Evolutionary conservation across 2,888 invertebrate species (phyloP), one percentile per base, ranked within the genome.

Genomic region (Stratiomys singularior): DNA sequence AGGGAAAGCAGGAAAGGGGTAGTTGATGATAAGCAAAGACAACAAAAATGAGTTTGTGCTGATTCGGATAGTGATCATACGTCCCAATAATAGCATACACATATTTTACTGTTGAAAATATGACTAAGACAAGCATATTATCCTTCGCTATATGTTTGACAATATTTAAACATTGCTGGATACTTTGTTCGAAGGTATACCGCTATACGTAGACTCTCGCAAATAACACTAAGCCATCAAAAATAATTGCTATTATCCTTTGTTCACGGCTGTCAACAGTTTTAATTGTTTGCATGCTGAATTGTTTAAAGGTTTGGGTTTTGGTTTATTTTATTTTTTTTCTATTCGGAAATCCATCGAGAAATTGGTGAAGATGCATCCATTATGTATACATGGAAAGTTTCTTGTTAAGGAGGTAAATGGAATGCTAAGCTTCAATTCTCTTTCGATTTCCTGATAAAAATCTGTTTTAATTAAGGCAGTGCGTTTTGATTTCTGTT

Each of bases 51-150:
- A 23, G 25, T 60, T 60, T 23, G 25, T 60, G 60, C 60, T 60
- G 60, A 60, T 60, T 60, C 23, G 60, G 15, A 23, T 52, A 9
- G 15, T 52, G 52, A 52, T 52, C 7, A 52, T 52, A 52, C 25
- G 60, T 18, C 25, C 23, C 4, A 60, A 60, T 60, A 5, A 60
- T 25, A 23, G n/a, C 23, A 60, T 25, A 15, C 15, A 7, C 18
- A 60, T 23, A 21, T 60, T 25, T 21, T 15, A 23, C 60, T 23
- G 25, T 9, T 52, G 18, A 4, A 7, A 23, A 23, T 7, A 60
- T 60, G 60, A 11, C 9, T 18, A 60, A 60, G 60, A 60, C 60
- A 21, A 23, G 60, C 60, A 60, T 60, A 60, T 25, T 60, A 60
- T 56, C 18, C n/a, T 56, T 18, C 5, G 15, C 44, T 9, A n/a